Base-by-base conservation (phyloP, 2,888 invertebrate species). In the Nemapogon koenigi region DNA sequence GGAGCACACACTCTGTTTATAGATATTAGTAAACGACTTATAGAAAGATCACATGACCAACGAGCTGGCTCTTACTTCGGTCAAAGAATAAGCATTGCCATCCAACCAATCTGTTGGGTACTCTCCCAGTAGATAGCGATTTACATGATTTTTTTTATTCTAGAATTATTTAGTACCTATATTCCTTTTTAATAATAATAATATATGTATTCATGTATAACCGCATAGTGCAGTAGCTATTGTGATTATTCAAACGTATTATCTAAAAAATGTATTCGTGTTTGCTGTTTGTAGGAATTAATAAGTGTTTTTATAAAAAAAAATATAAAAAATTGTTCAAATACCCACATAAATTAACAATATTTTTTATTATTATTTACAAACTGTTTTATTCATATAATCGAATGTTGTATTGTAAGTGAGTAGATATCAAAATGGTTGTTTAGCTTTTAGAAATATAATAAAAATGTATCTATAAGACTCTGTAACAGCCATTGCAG, bases 401-500 rank as follows among this genome's bases (percentile, higher is more conserved):
- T 16, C 11, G 15, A n/a, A 4, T 7, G 6, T 11, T n/a, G 11
- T 4, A 11, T n/a, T 7, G 11, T 11, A 28, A 11, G 28, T 28
- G 28, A n/a, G 28, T 11, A 16, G 16, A 17, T 22, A 22, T 15
- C 11, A 14, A 18, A 18, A 8, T 35, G 17, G 4, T 35, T 22
- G 35, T 10, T 4, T 35, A 35, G 35, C 13, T 19, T 35, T 35
- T 19, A 11, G 14, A 35, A 19, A 22, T 35, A 4, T 7, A 19
- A 19, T 22, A 19, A 35, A 26, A 38, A 32, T 38, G 27, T 26
- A 22, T 17, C 32, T 18, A 26, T 1, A 32, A 16, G 19, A 15
- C n/a, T 51, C 64, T 69, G 76, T 52, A 62, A 39, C 78, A 78
- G 78, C 78, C 78, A 78, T 78, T 59, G 50, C 75, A 67, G 63